A percentile compares a stretch with the other conserved stretches of the same genome.
Conservation (phyloP, 2,113 vertebrate species). For the Tapirus terrestris region DNA sequence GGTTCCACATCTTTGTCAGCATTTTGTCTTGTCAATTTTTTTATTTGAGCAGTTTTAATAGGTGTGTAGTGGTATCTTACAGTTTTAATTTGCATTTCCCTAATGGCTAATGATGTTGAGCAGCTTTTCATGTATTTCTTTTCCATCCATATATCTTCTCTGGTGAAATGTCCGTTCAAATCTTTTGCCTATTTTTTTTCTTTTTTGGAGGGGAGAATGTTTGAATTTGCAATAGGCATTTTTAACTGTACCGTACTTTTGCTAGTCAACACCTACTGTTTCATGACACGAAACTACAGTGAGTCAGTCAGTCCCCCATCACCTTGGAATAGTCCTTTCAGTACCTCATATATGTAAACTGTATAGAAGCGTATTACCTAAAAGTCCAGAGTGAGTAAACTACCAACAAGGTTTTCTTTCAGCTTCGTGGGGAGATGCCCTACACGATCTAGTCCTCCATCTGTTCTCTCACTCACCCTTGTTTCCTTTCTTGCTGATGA, state of each 20-base stretch:
- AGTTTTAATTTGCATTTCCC: slow-evolving; percentile 6
- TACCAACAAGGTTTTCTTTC: background rate
- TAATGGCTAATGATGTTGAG: background rate
- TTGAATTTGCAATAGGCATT: background rate
- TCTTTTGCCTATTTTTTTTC: background rate
- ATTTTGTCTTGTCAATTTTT: background rate
- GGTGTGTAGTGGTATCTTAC: background rate
- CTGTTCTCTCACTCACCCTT: background rate
- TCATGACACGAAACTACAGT: background rate
- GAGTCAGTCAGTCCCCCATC: background rate
- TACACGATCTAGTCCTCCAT: background rate
- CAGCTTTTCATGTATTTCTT: background rate
- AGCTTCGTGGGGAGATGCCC: background rate
- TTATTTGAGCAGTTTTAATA: background rate
- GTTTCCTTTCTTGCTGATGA: background rate
- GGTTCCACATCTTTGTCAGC: background rate
- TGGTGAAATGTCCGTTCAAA: background rate
- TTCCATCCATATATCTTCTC: background rate
- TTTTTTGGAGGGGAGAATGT: background rate
- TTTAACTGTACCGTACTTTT: background rate
- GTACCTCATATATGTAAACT: background rate
- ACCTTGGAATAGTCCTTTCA: background rate
- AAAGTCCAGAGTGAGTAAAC: background rate
- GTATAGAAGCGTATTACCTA: background rate
- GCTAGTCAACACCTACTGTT: background rate